Evolutionary conservation across 2,113 vertebrate genomes (phyloP).

Genomic region (Siphamia tubifer): DNA sequence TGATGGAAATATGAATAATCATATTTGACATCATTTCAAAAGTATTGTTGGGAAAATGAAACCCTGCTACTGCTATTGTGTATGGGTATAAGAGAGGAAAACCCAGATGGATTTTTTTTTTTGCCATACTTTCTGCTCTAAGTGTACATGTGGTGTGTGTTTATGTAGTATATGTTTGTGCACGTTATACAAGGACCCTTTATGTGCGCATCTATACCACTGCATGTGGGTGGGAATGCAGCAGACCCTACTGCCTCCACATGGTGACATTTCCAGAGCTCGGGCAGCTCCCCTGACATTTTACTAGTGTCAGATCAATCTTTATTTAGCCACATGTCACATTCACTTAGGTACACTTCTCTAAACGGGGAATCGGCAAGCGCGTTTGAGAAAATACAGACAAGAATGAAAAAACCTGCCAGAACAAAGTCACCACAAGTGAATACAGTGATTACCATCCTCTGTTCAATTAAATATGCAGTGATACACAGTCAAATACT

Average conservation of each 20-base stretch:
- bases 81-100: not conserved
- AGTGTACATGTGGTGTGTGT: not conserved
- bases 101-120: not conserved
- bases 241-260: conserved; percentile 36
- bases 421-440: conserved; percentile 25
- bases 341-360: conserved; percentile 72
- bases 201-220: not conserved
- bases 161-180: conserved; percentile 2
- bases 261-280: conserved; percentile 78
- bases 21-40: not conserved
- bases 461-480: too few relatives aligned
- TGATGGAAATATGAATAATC: not conserved
- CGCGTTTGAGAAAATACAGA: conserved; percentile 14
- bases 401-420: conserved; percentile 25
- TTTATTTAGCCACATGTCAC: conserved; percentile 79
- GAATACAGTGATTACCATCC: conserved; percentile 3
- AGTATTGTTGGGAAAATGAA: not conserved
- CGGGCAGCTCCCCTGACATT: conserved; percentile 77
- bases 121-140: not conserved
- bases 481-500: too few relatives aligned
- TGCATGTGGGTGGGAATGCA: conserved; percentile 2
- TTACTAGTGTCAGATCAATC: conserved; percentile 82
- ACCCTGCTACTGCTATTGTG: not conserved
- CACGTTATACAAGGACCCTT: not conserved
- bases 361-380: conserved; percentile 58